Evolutionary conservation across 1,140 invertebrate species (phyloP), one percentile per base, ranked within the genome.

Genomic region (Drepana arcuata): DNA sequence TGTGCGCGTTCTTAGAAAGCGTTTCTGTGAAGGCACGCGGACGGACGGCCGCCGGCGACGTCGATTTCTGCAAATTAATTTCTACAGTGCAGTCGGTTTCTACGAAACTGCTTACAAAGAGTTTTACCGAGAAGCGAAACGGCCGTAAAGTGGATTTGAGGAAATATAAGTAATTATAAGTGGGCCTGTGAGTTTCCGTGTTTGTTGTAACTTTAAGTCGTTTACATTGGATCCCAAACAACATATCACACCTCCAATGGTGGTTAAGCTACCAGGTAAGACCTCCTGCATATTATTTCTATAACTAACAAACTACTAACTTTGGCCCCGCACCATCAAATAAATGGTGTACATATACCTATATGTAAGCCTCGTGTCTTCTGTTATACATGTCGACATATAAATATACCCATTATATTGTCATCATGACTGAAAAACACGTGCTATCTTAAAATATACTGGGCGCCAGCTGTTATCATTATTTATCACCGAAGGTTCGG

Each of bases 181-280:
- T 81, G 73, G 52, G 39, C 56, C 58, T 75, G 59, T 66, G 73
- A 71, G 72, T 78, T 81, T 78, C 64, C 62, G 72, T 78, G 73
- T 63, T 66, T 34, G 57, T 57, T 61, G 68, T 64, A 54, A 52
- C 58, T 15, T 34, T 40, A 67, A 68, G 53, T 53, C 73, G 64
- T 74, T 71, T 78, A 81, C 64, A 74, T 81, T 81, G 77, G 77
- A 81, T 81, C 77, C 77, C 77, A 74, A 81, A 47, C 55, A 64
- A 41, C 60, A 58, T 23, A 47, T 53, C 47, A 58, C 64, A 67
- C 77, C 77, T 77, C 66, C 66, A 74, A 81, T 81, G 77, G 77
- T 81, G 77, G 77, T 78, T 44, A 80, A 75, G 62, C 64, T 80
- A 67, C 77, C 77, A 81, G 77, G 77, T 81, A 45, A 75, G 73